These are phyloP conservation scores for Aspidoscelis tigris DNA, from an alignment of 2,113 vertebrate species.

Conservation along the genomic window DNA sequence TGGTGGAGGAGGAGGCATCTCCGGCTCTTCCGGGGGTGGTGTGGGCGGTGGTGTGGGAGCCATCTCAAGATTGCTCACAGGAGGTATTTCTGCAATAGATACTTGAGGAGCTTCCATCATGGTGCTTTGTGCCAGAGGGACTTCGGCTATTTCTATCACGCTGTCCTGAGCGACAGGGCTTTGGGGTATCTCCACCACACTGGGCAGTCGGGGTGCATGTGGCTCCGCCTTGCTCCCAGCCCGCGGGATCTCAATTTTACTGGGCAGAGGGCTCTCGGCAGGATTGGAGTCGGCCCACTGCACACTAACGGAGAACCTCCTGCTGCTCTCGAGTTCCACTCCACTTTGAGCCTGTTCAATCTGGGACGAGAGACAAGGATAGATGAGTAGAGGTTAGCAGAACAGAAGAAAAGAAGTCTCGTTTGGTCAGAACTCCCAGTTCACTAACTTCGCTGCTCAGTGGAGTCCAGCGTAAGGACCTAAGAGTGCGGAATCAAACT, in stretches of 20 bases:
- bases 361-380: conserved; percentile 16
- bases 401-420: not conserved
- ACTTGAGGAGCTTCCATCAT: not conserved
- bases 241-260: not conserved
- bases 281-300: conserved; percentile 65
- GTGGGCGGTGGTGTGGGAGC: not conserved
- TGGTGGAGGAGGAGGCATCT: not conserved
- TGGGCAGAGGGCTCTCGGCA: rapidly evolving
- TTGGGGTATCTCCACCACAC: no score
- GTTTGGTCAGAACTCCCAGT: no score
- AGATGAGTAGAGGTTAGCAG: not conserved
- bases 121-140: not conserved
- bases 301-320: conserved; percentile 71
- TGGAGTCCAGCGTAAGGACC: no score
- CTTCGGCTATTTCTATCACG: not conserved
- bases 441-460: no score
- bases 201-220: no score
- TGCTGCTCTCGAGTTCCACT: not conserved
- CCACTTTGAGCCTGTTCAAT: conserved; percentile 58
- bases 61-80: not conserved
- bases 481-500: no score
- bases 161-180: not conserved
- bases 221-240: no score
- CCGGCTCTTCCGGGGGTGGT: not conserved
- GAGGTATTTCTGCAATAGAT: not conserved